Evolutionary conservation across 37 sponge, comb jelly and placozoan genomes (phyloP).

Genomic region (Spongilla lacustris): DNA sequence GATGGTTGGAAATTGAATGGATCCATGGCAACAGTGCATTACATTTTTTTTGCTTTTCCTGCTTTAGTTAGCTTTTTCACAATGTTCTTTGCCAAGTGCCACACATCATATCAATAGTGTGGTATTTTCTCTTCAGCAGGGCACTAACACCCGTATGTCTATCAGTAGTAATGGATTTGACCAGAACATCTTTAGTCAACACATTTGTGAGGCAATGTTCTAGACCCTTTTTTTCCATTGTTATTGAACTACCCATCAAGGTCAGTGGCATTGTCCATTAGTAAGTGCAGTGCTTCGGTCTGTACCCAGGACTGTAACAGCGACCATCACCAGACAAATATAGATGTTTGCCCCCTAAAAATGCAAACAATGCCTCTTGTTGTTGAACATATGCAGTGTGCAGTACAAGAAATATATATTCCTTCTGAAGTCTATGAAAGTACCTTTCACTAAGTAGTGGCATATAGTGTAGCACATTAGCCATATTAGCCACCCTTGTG

Average conservation of each 20-base stretch:
- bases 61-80: constrained; percentile 11
- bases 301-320: constrained; percentile 16
- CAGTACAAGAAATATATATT: neutral
- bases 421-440: constrained; percentile 19
- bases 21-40: constrained; percentile 1
- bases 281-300: constrained; percentile 8
- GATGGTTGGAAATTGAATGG: neutral
- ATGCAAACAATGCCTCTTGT: neutral
- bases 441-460: neutral
- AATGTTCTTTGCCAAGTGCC: constrained; percentile 39
- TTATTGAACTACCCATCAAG: constrained; percentile 14
- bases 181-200: neutral
- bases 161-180: constrained; percentile 22
- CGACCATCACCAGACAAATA: constrained; percentile 11
- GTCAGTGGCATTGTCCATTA: constrained; percentile 17
- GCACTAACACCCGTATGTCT: constrained; percentile 13
- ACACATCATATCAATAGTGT: constrained; percentile 42
- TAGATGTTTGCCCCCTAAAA: neutral
- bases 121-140: constrained; percentile 21
- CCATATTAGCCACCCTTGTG: constrained; percentile 1
- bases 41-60: constrained; percentile 10
- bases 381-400: neutral
- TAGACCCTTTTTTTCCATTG: constrained; percentile 50
- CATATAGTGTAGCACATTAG: neutral
- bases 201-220: constrained; percentile 16